Conservation (phyloP, 1,140 invertebrate genomes). For the Agrypnia vestita region DNA sequence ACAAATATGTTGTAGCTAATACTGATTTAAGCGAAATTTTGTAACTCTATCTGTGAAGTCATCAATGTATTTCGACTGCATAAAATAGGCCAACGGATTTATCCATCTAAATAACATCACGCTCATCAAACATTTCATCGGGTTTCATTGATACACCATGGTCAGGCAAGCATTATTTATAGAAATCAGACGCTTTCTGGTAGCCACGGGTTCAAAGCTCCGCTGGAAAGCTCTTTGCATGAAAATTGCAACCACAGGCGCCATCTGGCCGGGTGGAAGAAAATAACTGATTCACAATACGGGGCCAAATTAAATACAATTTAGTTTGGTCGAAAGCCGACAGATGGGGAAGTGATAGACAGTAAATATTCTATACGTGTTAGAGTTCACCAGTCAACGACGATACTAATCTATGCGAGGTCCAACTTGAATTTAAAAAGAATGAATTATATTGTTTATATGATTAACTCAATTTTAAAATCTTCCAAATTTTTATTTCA, state of each 20-base stretch:
- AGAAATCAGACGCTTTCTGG: slow-evolving; percentile 3
- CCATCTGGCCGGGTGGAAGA: background rate
- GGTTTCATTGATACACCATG: slow-evolving; percentile 29
- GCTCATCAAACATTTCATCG: slow-evolving; percentile 30
- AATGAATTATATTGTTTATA: no score
- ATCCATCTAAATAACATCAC: slow-evolving; percentile 12
- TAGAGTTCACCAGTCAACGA: no score
- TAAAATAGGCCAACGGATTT: slow-evolving; percentile 20
- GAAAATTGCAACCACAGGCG: slow-evolving; percentile 5
- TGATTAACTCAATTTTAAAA: no score
- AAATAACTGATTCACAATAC: background rate
- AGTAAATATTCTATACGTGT: no score
- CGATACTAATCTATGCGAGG: no score
- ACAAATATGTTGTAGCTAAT: no score
- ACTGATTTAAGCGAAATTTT: no score
- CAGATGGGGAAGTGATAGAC: background rate
- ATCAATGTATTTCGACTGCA: background rate
- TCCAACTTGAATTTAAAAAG: no score
- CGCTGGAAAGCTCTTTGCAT: background rate
- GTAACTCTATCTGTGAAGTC: no score
- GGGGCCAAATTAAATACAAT: no score
- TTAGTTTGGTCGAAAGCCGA: background rate
- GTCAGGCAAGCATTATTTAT: slow-evolving; percentile 3
- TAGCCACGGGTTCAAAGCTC: background rate
- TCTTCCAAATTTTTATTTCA: no score